These are phyloP conservation scores for Spicauda simplicius DNA, from an alignment of 2,888 invertebrate species.

Conservation along the genomic window DNA sequence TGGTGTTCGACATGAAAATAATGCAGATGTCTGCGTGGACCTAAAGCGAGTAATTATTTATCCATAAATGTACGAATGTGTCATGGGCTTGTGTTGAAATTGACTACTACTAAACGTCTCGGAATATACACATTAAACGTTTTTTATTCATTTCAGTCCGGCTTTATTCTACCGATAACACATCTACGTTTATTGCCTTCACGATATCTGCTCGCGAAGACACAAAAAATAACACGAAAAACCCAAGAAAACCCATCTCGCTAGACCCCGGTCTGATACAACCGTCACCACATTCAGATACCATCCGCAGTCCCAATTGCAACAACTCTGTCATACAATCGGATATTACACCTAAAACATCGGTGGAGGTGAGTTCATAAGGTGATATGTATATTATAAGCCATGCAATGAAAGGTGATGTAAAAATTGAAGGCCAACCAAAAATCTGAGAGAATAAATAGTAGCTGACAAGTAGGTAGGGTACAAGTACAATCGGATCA, in stretches of 20 bases:
- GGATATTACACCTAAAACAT: slow-evolving; percentile 67
- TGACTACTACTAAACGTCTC: too few relatives aligned
- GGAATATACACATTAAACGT: too few relatives aligned
- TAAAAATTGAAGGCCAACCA: too few relatives aligned
- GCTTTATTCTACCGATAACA: slow-evolving; percentile 58
- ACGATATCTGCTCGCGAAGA: slow-evolving; percentile 69
- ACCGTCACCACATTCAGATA: slow-evolving; percentile 50
- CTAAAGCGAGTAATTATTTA: too few relatives aligned
- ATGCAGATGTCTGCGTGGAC: too few relatives aligned
- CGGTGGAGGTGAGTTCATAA: slow-evolving; percentile 58
- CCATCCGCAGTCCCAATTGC: slow-evolving; percentile 54
- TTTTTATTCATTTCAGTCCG: slow-evolving; percentile 53
- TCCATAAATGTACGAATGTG: too few relatives aligned
- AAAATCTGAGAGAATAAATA: too few relatives aligned
- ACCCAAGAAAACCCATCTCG: slow-evolving; percentile 58
- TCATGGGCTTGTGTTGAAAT: too few relatives aligned
- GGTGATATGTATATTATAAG: neutral
- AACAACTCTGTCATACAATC: slow-evolving; percentile 68
- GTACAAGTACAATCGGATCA: too few relatives aligned
- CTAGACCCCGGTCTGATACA: slow-evolving; percentile 61
- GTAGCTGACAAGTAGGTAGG: too few relatives aligned
- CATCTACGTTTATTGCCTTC: slow-evolving; percentile 70
- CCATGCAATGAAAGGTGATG: too few relatives aligned
- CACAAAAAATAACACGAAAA: slow-evolving; percentile 56
- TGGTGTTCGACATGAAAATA: too few relatives aligned